phyloP scores from a whole-genome alignment of 2,888 invertebrate genomes.

The Furcula furcula region DNA sequence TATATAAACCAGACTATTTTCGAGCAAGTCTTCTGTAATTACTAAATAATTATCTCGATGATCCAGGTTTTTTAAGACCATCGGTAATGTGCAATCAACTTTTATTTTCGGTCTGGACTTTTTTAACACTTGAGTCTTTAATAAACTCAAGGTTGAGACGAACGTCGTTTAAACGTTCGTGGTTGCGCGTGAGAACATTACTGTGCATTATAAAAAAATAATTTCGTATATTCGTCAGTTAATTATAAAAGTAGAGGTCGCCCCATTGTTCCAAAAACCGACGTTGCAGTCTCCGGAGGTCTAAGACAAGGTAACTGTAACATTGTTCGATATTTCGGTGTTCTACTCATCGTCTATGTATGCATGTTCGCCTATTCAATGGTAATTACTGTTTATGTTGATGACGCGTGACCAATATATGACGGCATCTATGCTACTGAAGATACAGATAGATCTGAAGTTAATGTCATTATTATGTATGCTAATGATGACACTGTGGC shows the following conservation, averaged over 20 bases:
- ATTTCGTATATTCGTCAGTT: constrained; percentile 55
- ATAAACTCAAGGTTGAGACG: constrained; percentile 43
- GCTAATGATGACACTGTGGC: constrained; percentile 18
- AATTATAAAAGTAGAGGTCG: constrained; percentile 67
- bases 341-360: constrained; percentile 29
- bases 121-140: constrained; percentile 24
- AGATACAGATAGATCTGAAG: constrained; percentile 32
- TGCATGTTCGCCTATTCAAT: constrained; percentile 42
- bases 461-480: constrained; percentile 27
- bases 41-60: constrained; percentile 39
- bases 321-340: constrained; percentile 43
- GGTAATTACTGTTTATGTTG: constrained; percentile 51
- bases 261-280: constrained; percentile 54
- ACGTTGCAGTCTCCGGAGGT: constrained; percentile 48
- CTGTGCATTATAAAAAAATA: constrained; percentile 55
- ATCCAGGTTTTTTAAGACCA: constrained; percentile 46
- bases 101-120: constrained; percentile 21
- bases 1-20: constrained; percentile 50
- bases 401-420: constrained; percentile 54
- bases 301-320: constrained; percentile 67
- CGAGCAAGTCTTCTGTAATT: constrained; percentile 35
- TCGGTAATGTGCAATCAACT: constrained; percentile 21
- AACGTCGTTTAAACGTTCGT: constrained; percentile 44
- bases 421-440: constrained; percentile 46
- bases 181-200: constrained; percentile 61